Percentiles rank a stretch among this genome's conserved stretches.
These are phyloP conservation scores for Ciconia stormi DNA, from an alignment of 2,113 vertebrate genomes.

Conservation along the genomic window DNA sequence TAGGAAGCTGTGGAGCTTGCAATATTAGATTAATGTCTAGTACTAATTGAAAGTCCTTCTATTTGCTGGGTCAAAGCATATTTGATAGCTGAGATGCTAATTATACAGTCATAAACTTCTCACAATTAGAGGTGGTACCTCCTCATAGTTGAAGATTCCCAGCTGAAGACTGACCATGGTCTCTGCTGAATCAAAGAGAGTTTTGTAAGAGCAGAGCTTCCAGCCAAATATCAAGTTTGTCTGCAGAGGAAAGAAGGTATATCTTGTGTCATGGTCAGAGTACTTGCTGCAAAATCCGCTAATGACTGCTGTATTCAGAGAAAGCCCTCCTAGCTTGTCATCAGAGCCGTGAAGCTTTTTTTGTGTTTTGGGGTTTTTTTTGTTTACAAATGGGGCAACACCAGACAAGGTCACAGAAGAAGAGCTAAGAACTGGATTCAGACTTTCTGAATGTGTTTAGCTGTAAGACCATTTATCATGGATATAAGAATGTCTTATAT, in stretches of 20 bases:
- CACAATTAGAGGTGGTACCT: slow-evolving; percentile 74
- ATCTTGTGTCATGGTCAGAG: not conserved
- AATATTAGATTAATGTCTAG: not conserved
- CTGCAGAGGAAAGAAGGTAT: slow-evolving; percentile 70
- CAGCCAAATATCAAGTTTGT: slow-evolving; percentile 93
- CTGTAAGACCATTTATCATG: not conserved
- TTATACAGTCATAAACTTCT: not conserved
- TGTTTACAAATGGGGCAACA: not conserved
- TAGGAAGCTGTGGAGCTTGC: not conserved
- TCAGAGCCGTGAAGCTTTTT: not conserved
- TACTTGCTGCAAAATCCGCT: not conserved
- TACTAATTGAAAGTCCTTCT: not conserved
- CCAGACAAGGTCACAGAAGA: not conserved
- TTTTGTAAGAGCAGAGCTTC: slow-evolving; percentile 91
- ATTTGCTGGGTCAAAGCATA: not conserved
- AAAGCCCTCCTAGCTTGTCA: not conserved
- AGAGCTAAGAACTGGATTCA: not conserved
- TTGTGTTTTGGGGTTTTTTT: not conserved
- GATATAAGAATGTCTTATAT: not conserved
- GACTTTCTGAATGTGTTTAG: not conserved
- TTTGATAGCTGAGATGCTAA: not conserved
- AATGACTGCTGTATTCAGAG: not conserved
- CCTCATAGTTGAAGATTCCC: slow-evolving; percentile 96
- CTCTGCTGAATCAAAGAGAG: slow-evolving; percentile 85
- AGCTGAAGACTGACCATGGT: slow-evolving; percentile 93